Evolutionary conservation across 1,140 invertebrate genomes (phyloP).

Genomic region (Zaprionus ornatus): DNA sequence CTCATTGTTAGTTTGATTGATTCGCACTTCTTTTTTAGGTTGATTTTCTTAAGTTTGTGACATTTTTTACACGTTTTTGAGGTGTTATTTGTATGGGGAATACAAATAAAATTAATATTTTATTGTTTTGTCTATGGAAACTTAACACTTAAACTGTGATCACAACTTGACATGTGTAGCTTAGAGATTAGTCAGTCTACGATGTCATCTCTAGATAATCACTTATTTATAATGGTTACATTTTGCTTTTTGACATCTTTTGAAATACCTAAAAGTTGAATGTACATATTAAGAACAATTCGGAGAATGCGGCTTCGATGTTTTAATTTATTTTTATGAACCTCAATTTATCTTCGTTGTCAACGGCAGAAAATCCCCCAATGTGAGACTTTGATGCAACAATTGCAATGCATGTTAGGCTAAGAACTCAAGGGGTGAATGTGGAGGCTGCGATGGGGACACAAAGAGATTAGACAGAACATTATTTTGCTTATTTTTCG

Average conservation of each 20-base stretch:
- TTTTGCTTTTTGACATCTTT: not conserved
- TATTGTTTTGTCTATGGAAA: not conserved
- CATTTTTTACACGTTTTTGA: not conserved
- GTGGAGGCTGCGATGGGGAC: not conserved
- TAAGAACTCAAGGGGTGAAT: not conserved
- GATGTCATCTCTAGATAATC: too few relatives aligned
- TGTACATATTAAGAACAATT: not conserved
- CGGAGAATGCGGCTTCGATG: not conserved
- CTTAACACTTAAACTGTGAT: not conserved
- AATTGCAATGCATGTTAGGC: not conserved
- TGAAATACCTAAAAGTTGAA: not conserved
- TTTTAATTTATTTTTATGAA: not conserved
- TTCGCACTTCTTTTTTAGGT: not conserved
- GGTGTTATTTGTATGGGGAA: not conserved
- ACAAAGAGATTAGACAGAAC: constrained; percentile 16
- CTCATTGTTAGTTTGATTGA: not conserved
- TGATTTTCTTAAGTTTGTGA: not conserved
- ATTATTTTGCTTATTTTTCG: constrained; percentile 16
- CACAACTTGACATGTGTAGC: too few relatives aligned
- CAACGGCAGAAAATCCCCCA: not conserved
- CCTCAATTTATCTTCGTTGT: not conserved
- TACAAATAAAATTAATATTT: not conserved
- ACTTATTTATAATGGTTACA: too few relatives aligned
- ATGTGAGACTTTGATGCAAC: not conserved
- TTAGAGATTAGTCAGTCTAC: too few relatives aligned